A percentile compares a stretch with the other conserved stretches of the same genome.
These are phyloP conservation scores for Mustela nigripes DNA, from an alignment of 2,113 vertebrate species.

Conservation along the genomic window DNA sequence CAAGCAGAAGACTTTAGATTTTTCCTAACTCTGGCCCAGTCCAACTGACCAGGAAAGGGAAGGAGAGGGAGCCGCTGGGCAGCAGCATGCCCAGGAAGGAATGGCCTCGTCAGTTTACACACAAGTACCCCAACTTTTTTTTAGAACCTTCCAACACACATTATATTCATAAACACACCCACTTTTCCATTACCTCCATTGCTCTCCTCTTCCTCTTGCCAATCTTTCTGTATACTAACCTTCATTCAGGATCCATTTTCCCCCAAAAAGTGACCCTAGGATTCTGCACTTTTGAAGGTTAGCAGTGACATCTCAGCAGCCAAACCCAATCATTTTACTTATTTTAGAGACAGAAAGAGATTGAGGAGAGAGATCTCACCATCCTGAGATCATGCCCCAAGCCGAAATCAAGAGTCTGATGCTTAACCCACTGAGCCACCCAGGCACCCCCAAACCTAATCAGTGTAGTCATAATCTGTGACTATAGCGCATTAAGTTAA, in stretches of 20 bases:
- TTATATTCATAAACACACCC: neutral
- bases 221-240: neutral
- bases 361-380: neutral
- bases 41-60: neutral
- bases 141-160: neutral
- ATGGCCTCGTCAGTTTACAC: neutral
- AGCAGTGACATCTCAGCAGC: neutral
- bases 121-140: neutral
- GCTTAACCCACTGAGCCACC: neutral
- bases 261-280: conserved; percentile 2
- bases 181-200: neutral
- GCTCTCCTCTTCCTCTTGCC: neutral
- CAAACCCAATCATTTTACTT: neutral
- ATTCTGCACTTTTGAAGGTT: neutral
- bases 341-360: neutral
- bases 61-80: neutral
- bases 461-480: neutral
- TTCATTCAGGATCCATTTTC: neutral
- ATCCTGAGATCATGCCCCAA: neutral
- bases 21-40: neutral
- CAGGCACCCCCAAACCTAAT: neutral
- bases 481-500: neutral
- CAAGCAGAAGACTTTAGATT: neutral
- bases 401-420: neutral
- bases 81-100: neutral